phyloP scores from a whole-genome alignment of 1,140 invertebrate species.

The Temnothorax longispinosus region DNA sequence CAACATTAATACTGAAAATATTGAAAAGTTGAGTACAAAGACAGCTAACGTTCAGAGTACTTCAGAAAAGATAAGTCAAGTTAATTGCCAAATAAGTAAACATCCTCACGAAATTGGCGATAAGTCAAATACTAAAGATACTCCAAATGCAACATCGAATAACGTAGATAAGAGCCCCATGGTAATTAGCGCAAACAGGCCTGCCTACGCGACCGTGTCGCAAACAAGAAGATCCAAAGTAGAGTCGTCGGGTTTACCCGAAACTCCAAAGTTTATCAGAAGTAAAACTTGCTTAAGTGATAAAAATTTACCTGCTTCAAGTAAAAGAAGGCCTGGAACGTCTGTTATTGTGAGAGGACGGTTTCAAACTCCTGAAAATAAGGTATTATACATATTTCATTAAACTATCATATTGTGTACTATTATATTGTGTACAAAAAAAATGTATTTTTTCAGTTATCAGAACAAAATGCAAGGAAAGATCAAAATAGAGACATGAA shows the following conservation, averaged over 20 bases:
- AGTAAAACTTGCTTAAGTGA: constrained; percentile 83
- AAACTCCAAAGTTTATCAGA: constrained; percentile 79
- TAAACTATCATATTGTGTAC: not conserved
- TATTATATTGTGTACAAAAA: too few relatives aligned
- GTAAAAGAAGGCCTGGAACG: constrained; percentile 76
- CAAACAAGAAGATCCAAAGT: constrained; percentile 73
- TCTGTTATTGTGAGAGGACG: constrained; percentile 77
- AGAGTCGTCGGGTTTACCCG: constrained; percentile 58
- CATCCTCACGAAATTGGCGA: constrained; percentile 74
- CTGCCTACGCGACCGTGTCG: constrained; percentile 85
- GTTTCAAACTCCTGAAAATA: constrained; percentile 71
- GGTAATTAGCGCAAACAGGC: constrained; percentile 58
- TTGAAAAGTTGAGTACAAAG: constrained; percentile 43
- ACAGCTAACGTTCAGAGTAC: constrained; percentile 46
- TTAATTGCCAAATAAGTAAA: constrained; percentile 75
- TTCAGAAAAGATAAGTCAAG: constrained; percentile 61
- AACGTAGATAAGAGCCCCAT: constrained; percentile 48
- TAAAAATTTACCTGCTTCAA: constrained; percentile 67
- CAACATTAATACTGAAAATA: constrained; percentile 26
- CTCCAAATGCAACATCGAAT: constrained; percentile 66
- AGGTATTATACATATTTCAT: constrained; percentile 57
- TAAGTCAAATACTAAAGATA: constrained; percentile 75
- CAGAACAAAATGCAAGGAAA: constrained; percentile 58
- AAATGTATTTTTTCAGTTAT: constrained; percentile 62
- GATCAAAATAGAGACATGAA: constrained; percentile 75